A percentile compares a stretch with the other conserved stretches of the same genome.
These are phyloP conservation scores for roundworm (Caenorhabditis elegans) DNA, from an alignment of 1,140 invertebrate species.

Conservation along the genomic window WBcel235 BX284603.4:11701001-11701500, in stretches of 20 bases:
- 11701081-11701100: too few relatives aligned
- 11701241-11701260: neutral
- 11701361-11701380: neutral
- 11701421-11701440: neutral
- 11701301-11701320: neutral
- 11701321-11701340: neutral
- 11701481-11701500: neutral
- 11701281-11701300: neutral
- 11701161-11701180: neutral
- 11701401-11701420: neutral
- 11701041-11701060: neutral
- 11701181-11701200: neutral
- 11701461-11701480: neutral
- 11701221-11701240: neutral
- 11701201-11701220: neutral
- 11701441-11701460: neutral
- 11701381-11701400: neutral
- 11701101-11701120: too few relatives aligned
- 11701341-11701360: neutral
- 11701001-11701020: neutral
- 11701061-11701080: too few relatives aligned
- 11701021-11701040: neutral
- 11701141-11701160: neutral
- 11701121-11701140: neutral
- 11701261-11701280: neutral